Base-by-base conservation (phyloP, 2,888 invertebrate species). In the Tortricodes alternella region DNA sequence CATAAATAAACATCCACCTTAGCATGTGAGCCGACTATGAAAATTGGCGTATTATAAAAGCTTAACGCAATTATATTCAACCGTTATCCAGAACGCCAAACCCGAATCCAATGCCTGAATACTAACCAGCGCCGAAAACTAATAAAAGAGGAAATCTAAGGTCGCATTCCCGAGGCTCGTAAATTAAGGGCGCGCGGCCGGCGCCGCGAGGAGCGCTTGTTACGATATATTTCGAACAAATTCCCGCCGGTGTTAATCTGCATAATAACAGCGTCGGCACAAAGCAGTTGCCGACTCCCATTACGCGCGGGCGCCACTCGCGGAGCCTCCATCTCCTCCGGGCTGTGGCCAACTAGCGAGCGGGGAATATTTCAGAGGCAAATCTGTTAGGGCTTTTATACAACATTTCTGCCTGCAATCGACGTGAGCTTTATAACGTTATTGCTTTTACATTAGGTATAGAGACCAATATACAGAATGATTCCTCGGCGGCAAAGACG, bases 191-290 rank as follows among this genome's bases (percentile, higher is more conserved):
- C 75, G 79, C 78, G 77, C 85, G 88, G 62, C 60, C 86, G 88
- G 85, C 88, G 89, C 86, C 80, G 83, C 80, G 82, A 84, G 87
- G 82, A 82, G 80, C 74, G 86, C 90, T 89, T 85, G 90, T 90
- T 89, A 90, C 86, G 89, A 88, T 89, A 87, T 89, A 44, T 56
- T 65, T 87, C 89, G 89, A 88, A 90, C 90, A 89, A 89, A 89
- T 89, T 89, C 90, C 89, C 88, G 88, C 76, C 87, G 88, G 89
- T 89, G 90, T 89, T 89, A 89, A 90, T 90, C 90, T 90, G 90
- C 90, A 90, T 90, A 90, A 90, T 90, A 89, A 89, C 86, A 89
- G 85, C 88, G 83, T 80, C 82, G 76, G 74, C 77, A 86, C 88
- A 89, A 89, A 89, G 88, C 84, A 81, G 73, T 80, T 76, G 88